phyloP scores from a whole-genome alignment of 2,888 invertebrate species.

The Sympetrum striolatum region DNA sequence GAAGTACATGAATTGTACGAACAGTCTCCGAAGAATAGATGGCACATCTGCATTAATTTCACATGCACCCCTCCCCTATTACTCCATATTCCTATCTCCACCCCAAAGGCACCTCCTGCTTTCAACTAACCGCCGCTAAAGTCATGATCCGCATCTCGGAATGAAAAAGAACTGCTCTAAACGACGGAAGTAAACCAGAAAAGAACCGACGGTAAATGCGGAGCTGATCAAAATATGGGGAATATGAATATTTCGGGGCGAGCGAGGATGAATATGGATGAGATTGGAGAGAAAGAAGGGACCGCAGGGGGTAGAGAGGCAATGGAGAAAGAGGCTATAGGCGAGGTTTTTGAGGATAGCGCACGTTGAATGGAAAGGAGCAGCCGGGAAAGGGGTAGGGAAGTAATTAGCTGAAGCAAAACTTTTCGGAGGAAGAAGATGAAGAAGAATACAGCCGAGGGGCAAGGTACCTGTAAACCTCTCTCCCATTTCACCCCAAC shows the following conservation, averaged over 20 bases:
- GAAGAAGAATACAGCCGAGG: slow-evolving; percentile 6
- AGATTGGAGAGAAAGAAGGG: background rate
- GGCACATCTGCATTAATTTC: too few relatives aligned
- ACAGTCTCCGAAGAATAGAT: too few relatives aligned
- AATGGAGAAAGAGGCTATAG: background rate
- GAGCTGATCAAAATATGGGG: background rate
- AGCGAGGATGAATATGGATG: background rate
- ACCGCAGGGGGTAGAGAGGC: background rate
- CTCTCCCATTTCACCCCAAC: background rate
- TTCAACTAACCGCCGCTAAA: too few relatives aligned
- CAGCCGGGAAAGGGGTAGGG: background rate
- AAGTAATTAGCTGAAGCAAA: background rate
- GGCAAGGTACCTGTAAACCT: background rate
- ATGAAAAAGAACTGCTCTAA: too few relatives aligned
- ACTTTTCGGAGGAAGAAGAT: slow-evolving; percentile 27
- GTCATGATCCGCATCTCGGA: too few relatives aligned
- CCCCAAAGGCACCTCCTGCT: too few relatives aligned
- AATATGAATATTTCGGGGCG: background rate
- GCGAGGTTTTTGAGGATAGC: background rate
- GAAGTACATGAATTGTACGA: too few relatives aligned
- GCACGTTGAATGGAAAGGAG: background rate
- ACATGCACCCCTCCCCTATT: background rate
- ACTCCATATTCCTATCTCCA: background rate
- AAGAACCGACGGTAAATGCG: background rate
- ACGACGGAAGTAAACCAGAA: background rate